Conservation (phyloP, 2,113 vertebrate genomes). For the Alligator sinensis region DNA sequence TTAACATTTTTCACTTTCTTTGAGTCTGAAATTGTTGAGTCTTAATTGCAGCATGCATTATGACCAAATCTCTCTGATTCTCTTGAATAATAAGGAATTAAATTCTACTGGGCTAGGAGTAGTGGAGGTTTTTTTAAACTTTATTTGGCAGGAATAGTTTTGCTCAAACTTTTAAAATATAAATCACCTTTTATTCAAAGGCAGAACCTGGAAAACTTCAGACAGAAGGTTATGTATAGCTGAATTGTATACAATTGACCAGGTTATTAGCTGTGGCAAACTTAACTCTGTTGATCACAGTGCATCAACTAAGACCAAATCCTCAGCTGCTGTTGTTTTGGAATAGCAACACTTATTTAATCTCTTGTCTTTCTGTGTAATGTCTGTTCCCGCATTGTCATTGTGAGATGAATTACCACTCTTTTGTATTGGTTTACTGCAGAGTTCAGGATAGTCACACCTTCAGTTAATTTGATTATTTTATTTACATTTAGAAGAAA, state of each 20-base stretch:
- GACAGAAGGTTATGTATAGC: background rate
- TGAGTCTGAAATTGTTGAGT: background rate
- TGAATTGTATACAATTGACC: background rate
- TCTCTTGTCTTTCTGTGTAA: background rate
- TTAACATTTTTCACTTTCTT: background rate
- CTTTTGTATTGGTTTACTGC: background rate
- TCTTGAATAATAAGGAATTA: background rate
- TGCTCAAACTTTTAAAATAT: background rate
- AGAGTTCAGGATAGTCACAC: background rate
- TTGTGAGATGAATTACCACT: rapidly evolving
- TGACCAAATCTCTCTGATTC: background rate
- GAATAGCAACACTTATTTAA: background rate
- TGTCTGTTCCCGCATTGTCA: background rate
- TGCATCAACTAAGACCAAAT: background rate
- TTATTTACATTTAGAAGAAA: background rate
- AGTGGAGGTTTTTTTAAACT: too few species aligned
- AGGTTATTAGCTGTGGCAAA: background rate
- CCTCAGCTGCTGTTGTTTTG: background rate
- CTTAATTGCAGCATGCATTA: background rate
- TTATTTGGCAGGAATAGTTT: too few species aligned
- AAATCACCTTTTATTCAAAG: background rate
- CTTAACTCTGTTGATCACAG: background rate
- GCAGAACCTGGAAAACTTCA: background rate
- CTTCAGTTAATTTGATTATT: background rate
- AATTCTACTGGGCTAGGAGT: background rate